A percentile compares a stretch with the other conserved stretches of the same genome.
Evolutionary conservation across 2,888 invertebrate species (phyloP).

Genomic region (Tenthredo notha): DNA sequence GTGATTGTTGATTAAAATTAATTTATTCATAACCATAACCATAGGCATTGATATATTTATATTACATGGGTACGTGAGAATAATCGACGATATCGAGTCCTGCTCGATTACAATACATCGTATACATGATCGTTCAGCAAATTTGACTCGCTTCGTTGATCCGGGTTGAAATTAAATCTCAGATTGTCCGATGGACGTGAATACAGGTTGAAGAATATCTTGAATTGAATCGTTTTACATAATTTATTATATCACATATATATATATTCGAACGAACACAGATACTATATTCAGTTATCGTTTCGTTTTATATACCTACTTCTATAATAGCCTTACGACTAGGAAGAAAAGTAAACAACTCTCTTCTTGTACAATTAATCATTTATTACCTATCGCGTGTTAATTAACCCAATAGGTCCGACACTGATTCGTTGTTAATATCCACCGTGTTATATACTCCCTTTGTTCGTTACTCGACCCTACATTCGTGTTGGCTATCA

Average conservation of each 20-base stretch:
- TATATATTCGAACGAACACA: neutral
- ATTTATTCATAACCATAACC: neutral
- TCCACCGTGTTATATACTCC: neutral
- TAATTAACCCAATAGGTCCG: constrained; percentile 34
- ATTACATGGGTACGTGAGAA: constrained; percentile 14
- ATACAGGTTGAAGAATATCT: neutral
- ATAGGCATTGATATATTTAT: neutral
- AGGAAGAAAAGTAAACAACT: neutral
- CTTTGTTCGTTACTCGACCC: neutral
- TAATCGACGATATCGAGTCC: constrained; percentile 19
- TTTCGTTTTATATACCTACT: neutral
- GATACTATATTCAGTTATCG: neutral
- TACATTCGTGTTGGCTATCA: neutral
- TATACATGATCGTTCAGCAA: neutral
- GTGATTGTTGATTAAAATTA: neutral
- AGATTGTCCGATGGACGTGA: neutral
- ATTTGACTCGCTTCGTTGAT: constrained; percentile 22
- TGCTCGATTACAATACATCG: neutral
- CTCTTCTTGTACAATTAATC: neutral
- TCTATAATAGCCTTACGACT: neutral
- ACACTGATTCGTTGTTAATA: constrained; percentile 2
- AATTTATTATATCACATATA: neutral
- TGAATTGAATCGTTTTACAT: neutral
- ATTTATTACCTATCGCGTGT: constrained; percentile 15
- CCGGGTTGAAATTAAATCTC: constrained; percentile 20